Evolutionary conservation across 2,888 invertebrate genomes (phyloP), one percentile per base, ranked within the genome.

Genomic region (Cyaniris semiargus): DNA sequence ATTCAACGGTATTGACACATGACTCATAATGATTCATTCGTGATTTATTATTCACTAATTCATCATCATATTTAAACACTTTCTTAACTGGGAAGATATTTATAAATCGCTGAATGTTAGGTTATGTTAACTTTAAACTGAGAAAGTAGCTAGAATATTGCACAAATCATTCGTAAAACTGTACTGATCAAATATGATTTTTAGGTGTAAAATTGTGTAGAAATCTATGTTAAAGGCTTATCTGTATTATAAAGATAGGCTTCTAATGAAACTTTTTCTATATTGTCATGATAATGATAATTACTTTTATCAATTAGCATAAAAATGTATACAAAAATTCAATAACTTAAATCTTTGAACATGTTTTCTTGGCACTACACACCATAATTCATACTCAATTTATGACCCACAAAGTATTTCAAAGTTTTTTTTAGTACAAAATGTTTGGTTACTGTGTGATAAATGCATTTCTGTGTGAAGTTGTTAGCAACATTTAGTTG

Each of bases 11-110:
- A 66, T 66, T 31, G 66, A 27, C 66, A 15, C 27, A 18, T 66
- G 66, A 66, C 27, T 66, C 66, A 66, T 66, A 5, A 66, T 66
- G 66, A 66, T 27, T 66, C 66, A 66, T 21, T 66, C 66, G 6
- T 23, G 23, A 60, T 66, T 66, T 66, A 27, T 27, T 66, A 27
- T 66, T 66, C 66, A 66, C 18, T 7, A 66, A 31, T 15, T 18
- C 18, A 66, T 66, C 66, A 27, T 60, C 3, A 8, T 21, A 60
- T 23, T 60, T 10, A 66, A 66, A 66, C 27, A 31, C 66, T 66
- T n/a, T 21, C 58, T 4, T 56, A 56, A 6, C 58, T 60, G 23
- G 3, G 10, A 60, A 60, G 23, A 3, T 60, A 60, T 60, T 23
- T 15, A 15, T 27, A 66, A 66, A 18, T 66, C 66, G 15, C 23